Evolutionary conservation across 2,113 vertebrate genomes (phyloP), one percentile per base, ranked within the genome.

Genomic region (Oceanodroma tethys): DNA sequence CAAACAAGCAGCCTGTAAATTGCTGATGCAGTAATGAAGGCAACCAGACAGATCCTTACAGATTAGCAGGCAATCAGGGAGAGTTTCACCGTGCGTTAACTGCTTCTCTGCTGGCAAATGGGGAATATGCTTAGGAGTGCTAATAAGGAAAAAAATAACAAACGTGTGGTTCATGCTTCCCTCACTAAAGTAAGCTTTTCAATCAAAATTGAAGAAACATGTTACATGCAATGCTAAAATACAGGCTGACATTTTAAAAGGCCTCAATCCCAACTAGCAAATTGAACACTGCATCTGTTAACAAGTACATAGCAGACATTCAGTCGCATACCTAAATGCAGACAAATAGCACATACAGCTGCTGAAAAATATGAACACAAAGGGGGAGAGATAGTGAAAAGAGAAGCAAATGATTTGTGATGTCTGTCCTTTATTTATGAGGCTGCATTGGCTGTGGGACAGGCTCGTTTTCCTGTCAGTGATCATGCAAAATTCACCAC

Each of bases 161-260:
- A 73, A 62, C 16, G 3, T 1, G 86, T 56, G 80, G 38, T 16
- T 68, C 30, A 9, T 8, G 43, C 53, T 62, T 56, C 79, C 78
- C 45, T 53, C 45, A 34, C 47, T 32, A 6, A 53, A 63, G 81
- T 1, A 36, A 63, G 65, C 63, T 67, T 52, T 48, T n/a, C 81
- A 32, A 11, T 38, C 66, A 71, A 55, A 93, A 55, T 4, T 11
- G 45, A 21, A 62, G 72, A 60, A 78, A 71, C 25, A 16, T 1
- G 16, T 29, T 67, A 42, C 13, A 56, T 8, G 56, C 71, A 17
- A 6, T 13, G 66, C 58, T 95, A 56, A 63, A 86, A 47, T 72
- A 72, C n/a, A 22, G 68, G 72, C 3, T 78, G 84, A 27, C 84
- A 72, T 96, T 97, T 95, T 58, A 67, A 96, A 97, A 93, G 25